A percentile compares a stretch with the other conserved stretches of the same genome.
Conservation (phyloP, 2,113 vertebrate genomes). For the Platichthys flesus region DNA sequence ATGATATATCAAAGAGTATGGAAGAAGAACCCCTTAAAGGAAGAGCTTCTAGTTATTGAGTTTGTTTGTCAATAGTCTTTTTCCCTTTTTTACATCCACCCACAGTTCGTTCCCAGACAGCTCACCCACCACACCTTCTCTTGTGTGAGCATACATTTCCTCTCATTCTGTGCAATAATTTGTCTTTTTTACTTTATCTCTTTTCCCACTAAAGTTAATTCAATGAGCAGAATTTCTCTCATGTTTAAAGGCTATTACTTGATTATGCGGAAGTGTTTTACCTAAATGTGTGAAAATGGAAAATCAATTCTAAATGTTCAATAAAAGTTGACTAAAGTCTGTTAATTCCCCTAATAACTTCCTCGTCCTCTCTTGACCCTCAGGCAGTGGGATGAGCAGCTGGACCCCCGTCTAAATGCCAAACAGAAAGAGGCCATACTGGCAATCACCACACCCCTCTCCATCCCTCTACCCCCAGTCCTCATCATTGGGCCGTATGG, state of each 20-base stretch:
- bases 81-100: not conserved
- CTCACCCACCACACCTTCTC: not conserved
- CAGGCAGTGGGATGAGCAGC: conserved; percentile 98
- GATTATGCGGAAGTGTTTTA: conserved; percentile 1
- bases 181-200: not conserved
- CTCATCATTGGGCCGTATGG: conserved; percentile 99
- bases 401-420: conserved; percentile 97
- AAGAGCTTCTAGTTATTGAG: not conserved
- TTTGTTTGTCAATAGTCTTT: not conserved
- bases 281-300: not conserved
- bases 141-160: not conserved
- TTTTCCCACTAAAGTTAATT: conserved; percentile 19
- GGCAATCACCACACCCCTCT: conserved; percentile 95
- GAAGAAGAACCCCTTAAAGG: too few species aligned
- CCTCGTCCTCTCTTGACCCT: conserved; percentile 3
- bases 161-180: not conserved
- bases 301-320: too few species aligned
- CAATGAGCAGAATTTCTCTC: not conserved
- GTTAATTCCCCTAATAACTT: conserved; percentile 12
- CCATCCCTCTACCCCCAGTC: conserved; percentile 92
- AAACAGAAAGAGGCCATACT: conserved; percentile 99
- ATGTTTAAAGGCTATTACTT: not conserved
- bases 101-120: not conserved
- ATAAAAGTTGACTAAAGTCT: not conserved
- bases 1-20: too few species aligned